phyloP scores from a whole-genome alignment of 2,797 vertebrate genomes.

The Graptemys geographica region DNA sequence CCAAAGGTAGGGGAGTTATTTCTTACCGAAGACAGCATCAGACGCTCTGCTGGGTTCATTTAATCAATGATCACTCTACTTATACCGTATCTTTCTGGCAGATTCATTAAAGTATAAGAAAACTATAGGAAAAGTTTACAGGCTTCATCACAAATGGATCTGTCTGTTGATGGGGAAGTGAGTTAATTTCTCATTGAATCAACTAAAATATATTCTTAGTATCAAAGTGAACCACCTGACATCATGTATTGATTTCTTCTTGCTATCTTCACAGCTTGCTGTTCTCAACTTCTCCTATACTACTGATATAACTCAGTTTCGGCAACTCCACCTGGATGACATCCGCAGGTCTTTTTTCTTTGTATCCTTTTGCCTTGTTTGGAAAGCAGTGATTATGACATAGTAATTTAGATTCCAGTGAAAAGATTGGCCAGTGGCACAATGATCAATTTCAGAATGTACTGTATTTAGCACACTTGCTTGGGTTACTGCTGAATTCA shows the following conservation, averaged over 20 bases:
- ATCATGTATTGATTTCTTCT: constrained; percentile 41
- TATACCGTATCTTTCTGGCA: constrained; percentile 46
- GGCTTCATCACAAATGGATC: neutral
- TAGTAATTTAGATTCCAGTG: neutral
- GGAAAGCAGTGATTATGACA: neutral
- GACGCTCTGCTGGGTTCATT: constrained; percentile 18
- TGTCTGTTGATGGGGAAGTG: constrained; percentile 13
- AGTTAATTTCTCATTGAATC: constrained; percentile 49
- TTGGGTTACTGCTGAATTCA: neutral
- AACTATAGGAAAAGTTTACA: constrained; percentile 28
- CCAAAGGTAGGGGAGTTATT: constrained; percentile 14
- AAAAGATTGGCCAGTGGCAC: neutral
- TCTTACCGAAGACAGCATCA: neutral
- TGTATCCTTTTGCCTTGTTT: constrained; percentile 87
- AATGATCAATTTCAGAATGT: neutral
- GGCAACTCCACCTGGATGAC: constrained; percentile 91
- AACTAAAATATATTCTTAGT: constrained; percentile 23
- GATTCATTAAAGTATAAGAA: constrained; percentile 59
- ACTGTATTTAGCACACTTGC: neutral
- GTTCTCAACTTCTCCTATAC: constrained; percentile 87
- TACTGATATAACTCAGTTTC: constrained; percentile 87
- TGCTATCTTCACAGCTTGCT: constrained; percentile 83
- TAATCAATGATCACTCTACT: constrained; percentile 50
- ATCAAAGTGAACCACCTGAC: constrained; percentile 10
- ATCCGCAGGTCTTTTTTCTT: constrained; percentile 95